Evolutionary conservation across 2,797 vertebrate genomes (phyloP).

Genomic region (Babyrousa celebensis): DNA sequence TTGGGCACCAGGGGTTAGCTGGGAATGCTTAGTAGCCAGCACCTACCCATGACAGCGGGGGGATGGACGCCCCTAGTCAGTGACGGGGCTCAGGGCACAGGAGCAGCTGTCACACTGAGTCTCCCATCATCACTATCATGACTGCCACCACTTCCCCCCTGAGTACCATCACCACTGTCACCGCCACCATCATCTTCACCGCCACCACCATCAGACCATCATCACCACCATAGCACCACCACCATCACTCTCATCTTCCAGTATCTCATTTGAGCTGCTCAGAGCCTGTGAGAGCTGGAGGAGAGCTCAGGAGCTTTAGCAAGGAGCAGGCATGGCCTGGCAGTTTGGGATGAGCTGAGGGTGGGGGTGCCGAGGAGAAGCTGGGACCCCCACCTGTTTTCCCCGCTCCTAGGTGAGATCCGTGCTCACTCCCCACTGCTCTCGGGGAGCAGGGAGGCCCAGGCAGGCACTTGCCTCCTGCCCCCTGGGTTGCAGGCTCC

Average conservation of each 20-base stretch:
- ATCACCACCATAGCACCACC: background rate
- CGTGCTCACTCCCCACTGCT: background rate
- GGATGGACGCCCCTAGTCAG: background rate
- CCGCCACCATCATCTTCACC: background rate
- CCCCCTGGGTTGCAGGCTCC: too few species aligned
- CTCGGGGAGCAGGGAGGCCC: too few species aligned
- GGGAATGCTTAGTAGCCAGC: background rate
- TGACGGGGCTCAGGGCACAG: background rate
- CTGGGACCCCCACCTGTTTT: background rate
- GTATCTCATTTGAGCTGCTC: background rate
- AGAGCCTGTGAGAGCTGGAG: background rate
- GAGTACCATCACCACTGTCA: background rate
- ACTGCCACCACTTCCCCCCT: too few species aligned
- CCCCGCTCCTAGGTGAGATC: background rate
- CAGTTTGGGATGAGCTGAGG: background rate
- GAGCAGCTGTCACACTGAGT: background rate
- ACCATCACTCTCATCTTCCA: background rate
- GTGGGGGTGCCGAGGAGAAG: background rate
- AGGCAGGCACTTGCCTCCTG: background rate
- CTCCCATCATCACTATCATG: background rate
- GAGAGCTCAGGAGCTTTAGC: background rate
- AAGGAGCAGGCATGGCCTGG: background rate
- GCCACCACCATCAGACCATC: fast-evolving
- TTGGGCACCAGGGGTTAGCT: background rate
- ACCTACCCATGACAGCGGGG: background rate